phyloP scores from a whole-genome alignment of 2,797 vertebrate species.

The Anguilla obscura region DNA sequence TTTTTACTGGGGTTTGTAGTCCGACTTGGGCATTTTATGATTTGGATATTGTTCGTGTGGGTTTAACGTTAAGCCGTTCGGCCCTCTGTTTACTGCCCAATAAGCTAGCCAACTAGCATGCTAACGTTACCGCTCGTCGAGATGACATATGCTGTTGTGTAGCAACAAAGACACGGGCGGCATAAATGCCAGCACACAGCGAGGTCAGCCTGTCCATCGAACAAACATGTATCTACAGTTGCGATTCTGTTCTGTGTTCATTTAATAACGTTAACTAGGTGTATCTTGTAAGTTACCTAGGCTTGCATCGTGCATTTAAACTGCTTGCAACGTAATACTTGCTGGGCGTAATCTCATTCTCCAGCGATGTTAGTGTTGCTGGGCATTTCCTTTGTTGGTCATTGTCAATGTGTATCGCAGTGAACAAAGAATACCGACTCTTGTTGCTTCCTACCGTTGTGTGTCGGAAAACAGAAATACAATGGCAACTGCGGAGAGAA shows the following conservation, averaged over 20 bases:
- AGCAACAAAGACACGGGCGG: not conserved
- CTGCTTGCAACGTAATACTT: not conserved
- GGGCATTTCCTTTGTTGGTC: conserved; percentile 21
- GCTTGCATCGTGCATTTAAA: not conserved
- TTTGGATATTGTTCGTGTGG: not conserved
- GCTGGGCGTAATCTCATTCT: not conserved
- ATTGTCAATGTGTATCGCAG: not conserved
- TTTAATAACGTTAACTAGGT: not conserved
- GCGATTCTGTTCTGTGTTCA: not conserved
- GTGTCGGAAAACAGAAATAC: not conserved
- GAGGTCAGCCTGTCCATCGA: not conserved
- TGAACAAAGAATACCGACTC: not conserved
- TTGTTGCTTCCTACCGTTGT: not conserved
- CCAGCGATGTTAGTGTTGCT: not conserved
- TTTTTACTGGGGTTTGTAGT: not conserved
- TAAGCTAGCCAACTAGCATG: not conserved
- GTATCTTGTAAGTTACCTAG: too few species aligned
- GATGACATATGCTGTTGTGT: not conserved
- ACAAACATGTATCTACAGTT: not conserved
- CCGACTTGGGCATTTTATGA: not conserved
- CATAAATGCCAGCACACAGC: conserved; percentile 3
- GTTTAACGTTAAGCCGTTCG: not conserved
- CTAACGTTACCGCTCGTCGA: not conserved
- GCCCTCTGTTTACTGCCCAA: conserved; percentile 23
- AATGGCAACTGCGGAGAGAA: not conserved